These are phyloP conservation scores for Sebastes matsubarae DNA, from an alignment of 2,797 vertebrate species.

Conservation along the genomic window DNA sequence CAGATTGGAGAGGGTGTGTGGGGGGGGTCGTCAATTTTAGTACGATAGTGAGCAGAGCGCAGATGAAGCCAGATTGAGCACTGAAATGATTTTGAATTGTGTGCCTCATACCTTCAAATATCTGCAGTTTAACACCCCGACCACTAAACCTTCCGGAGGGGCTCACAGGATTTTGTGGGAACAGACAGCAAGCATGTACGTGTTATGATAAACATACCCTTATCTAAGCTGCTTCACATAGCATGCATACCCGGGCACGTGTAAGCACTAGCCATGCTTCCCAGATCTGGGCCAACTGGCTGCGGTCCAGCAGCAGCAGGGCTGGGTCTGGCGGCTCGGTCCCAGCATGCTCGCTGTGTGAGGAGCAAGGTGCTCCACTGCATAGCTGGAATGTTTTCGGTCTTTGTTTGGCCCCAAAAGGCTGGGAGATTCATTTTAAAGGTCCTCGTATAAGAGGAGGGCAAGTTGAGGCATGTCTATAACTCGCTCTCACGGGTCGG, in stretches of 20 bases:
- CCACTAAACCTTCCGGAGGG: background rate
- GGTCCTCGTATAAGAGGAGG: constrained; percentile 37
- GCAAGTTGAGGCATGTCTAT: constrained; percentile 68
- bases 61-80: constrained; percentile 27
- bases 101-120: background rate
- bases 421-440: constrained; percentile 53
- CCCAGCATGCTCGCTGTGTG: constrained; percentile 64
- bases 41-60: constrained; percentile 16
- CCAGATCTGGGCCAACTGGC: constrained; percentile 69
- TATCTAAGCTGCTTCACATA: constrained; percentile 54
- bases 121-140: background rate
- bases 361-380: constrained; percentile 69
- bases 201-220: constrained; percentile 45
- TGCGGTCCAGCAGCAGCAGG: constrained; percentile 57
- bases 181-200: constrained; percentile 1
- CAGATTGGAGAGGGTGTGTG: constrained; percentile 15
- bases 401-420: constrained; percentile 63
- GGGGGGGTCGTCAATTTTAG: constrained; percentile 25
- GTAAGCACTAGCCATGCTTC: constrained; percentile 61
- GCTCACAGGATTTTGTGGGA: background rate
- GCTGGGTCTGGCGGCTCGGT: constrained; percentile 57
- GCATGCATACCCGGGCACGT: constrained; percentile 58
- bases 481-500: constrained; percentile 11
- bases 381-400: constrained; percentile 80
- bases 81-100: constrained; percentile 15